Evolutionary conservation across 2,888 invertebrate species (phyloP), one percentile per base, ranked within the genome.

Genomic region (Candidula unifasciata): DNA sequence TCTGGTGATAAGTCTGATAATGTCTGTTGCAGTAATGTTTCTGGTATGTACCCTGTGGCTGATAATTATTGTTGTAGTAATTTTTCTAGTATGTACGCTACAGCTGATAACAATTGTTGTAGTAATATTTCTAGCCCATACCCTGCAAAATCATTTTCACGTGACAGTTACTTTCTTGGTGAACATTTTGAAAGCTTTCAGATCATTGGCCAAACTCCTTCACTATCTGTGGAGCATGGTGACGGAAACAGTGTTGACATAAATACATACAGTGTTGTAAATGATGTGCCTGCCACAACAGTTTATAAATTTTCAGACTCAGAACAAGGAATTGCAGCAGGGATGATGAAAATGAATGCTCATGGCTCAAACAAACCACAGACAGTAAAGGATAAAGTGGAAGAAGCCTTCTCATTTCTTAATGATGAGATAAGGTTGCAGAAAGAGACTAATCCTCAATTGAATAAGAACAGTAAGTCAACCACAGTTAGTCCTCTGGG

Each of bases 381-480:
- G 18, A 78, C 57, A 24, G 35, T 64, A 16, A 78, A 60, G 52
- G 77, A 66, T 3, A 79, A 68, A 66, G 44, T 52, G 2, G 66
- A 66, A 24, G 80, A 80, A 21, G 69, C 80, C 24, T 80, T 80
- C n/a, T 68, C 71, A 33, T 71, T 69, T 71, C 54, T 80, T 71
- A 71, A 71, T n/a, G 80, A 80, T 2, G 71, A 71, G 24, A n/a
- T 69, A 5, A 80, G 71, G 24, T 80, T 80, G 69, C 69, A 80
- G 33, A 52, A 68, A n/a, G n/a, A n/a, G 5, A 44, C 21, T 6
- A 44, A n/a, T 64, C 8, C 24, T 57, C 8, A n/a, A n/a, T n/a
- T n/a, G n/a, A n/a, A n/a, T n/a, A n/a, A n/a, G n/a, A n/a, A n/a
- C n/a, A n/a, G n/a, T n/a, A n/a, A n/a, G n/a, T n/a, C n/a, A n/a